Base-by-base conservation (phyloP, 2,888 invertebrate genomes). In the Dendrolimus houi region DNA sequence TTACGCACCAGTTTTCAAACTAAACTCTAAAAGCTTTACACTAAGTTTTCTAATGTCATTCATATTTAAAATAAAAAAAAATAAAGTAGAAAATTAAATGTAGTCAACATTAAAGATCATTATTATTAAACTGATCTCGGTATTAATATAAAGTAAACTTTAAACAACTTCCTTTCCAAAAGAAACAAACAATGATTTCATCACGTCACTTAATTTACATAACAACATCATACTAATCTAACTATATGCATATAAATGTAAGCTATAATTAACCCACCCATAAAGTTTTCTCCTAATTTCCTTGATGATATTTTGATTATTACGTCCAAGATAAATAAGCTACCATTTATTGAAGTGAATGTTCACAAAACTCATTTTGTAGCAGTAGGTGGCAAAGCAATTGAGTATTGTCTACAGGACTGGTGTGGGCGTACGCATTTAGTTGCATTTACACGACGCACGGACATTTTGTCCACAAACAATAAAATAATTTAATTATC, bases 371-470 rank as follows among this genome's bases (percentile, higher is more conserved):
- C 62, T 65, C 61, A 64, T 66, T 65, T 61, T 66, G 66, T 63
- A 75, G 65, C 78, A 79, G 83, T 85, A 83, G 83, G 85, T 80
- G 83, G 81, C 75, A 72, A 65, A 65, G 73, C 81, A 84, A 87
- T 87, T 77, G 83, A 77, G 81, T 77, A 87, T 87, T 88, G 87
- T 88, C 77, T 82, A 70, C 62, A 47, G 47, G 47, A 47, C 12
- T 8, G 47, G 47, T 12, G 47, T 47, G 47, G 47, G 47, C 58
- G 56, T 56, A 59, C 58, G 60, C 47, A 47, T 47, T 10, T 47
- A 10, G 2, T 9, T 9, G 10, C 47, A 47, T 47, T 47, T 47
- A 47, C 47, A 47, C 47, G 47, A 12, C 47, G 6, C 47, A 47
- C 47, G 6, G 47, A 12, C 47, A 12, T 10, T 47, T 10, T 47